Percentiles rank a stretch among this genome's conserved stretches.
These are phyloP conservation scores for Lydus trimaculatus DNA, from an alignment of 2,888 invertebrate genomes.

Conservation along the genomic window DNA sequence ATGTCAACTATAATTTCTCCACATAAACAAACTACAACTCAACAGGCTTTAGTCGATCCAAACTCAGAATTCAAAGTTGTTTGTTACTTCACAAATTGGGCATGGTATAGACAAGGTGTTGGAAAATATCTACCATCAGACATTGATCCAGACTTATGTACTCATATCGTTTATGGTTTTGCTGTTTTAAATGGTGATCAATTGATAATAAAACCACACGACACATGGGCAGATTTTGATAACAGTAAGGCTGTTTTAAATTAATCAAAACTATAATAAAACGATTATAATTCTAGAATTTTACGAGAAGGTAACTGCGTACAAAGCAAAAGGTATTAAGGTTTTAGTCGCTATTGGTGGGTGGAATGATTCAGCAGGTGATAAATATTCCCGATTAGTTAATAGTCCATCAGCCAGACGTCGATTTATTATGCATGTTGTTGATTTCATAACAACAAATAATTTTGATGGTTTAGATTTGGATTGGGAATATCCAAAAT, in stretches of 20 bases:
- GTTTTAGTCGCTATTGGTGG: conserved; percentile 90
- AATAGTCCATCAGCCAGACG: conserved; percentile 74
- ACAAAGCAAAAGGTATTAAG: conserved; percentile 77
- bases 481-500: conserved; percentile 95
- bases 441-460: conserved; percentile 80
- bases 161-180: conserved; percentile 92
- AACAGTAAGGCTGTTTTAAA: conserved; percentile 68
- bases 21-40: conserved; percentile 29
- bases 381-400: conserved; percentile 85
- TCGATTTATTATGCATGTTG: conserved; percentile 76
- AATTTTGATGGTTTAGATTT: conserved; percentile 91
- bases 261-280: neutral
- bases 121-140: conserved; percentile 84
- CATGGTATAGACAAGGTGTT: conserved; percentile 86
- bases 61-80: conserved; percentile 74
- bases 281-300: conserved; percentile 68
- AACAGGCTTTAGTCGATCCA: conserved; percentile 43
- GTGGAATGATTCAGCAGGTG: conserved; percentile 93
- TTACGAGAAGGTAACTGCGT: conserved; percentile 82
- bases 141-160: conserved; percentile 85
- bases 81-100: conserved; percentile 94
- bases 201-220: conserved; percentile 82
- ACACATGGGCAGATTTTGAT: conserved; percentile 88
- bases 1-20: conserved; percentile 32
- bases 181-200: conserved; percentile 82